Evolutionary conservation across 2,797 vertebrate genomes (phyloP), one percentile per base, ranked within the genome.

Genomic region (Threskiornis aethiopicus): DNA sequence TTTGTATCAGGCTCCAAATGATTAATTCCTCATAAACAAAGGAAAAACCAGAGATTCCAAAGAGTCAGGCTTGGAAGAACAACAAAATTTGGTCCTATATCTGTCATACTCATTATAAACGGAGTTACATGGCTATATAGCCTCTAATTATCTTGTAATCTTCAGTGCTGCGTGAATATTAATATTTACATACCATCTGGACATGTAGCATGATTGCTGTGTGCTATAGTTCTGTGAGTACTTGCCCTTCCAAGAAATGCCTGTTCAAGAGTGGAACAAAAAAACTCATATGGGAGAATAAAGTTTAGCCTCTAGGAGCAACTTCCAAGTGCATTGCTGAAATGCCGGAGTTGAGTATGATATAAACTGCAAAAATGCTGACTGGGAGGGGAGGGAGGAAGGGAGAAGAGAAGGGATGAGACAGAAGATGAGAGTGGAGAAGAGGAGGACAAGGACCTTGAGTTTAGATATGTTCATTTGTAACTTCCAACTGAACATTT

Each of bases 151-250:
- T 96, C 88, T 93, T 94, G 79, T 94, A 95, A 95, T 96, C 92
- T 93, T 92, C 86, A 90, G 58, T 58, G 26, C 84, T 85, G 66
- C 59, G 67, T 86, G 89, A 95, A 81, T 90, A 97, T 96, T 97
- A 97, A 96, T 97, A 96, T 97, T 97, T 97, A 97, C 96, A 97
- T 96, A 95, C 88, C 92, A 87, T 89, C 46, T 54, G 75, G 92
- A 93, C 52, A 71, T 92, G 80, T 70, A 65, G 47, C 67, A 80
- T 88, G 75, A 91, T 89, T 93, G 71, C 51, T 0, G 0, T 95
- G 82, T 95, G 61, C 90, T 96, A 70, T 20, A 18, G 67, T 95
- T 94, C 86, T 84, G 46, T 82, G 89, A 94, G 88, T 79, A 84
- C 86, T 96, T 87, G 54, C 20, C 52, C 72, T 97, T 97, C 94